Percentiles rank a stretch among this genome's conserved stretches.
Conservation (phyloP, 1,140 invertebrate species). For the Chrysoperla carnea region DNA sequence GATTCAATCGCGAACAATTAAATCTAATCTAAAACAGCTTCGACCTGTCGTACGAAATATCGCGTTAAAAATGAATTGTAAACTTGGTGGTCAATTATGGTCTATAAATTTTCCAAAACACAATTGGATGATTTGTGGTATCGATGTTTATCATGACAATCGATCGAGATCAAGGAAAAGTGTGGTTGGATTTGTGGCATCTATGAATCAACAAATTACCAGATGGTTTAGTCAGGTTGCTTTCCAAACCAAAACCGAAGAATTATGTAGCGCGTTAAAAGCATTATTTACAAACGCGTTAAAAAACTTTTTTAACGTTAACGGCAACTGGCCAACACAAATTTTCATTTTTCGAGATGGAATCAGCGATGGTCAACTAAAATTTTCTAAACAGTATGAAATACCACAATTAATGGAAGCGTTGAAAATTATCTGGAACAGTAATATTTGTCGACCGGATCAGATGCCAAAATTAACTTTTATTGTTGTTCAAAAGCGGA, state of each 20-base stretch:
- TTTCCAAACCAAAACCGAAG: conserved; percentile 50
- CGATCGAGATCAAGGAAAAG: conserved; percentile 7
- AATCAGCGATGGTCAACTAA: conserved; percentile 75
- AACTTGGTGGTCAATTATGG: conserved; percentile 88
- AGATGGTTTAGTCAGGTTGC: conserved; percentile 58
- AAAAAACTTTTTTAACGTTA: conserved; percentile 44
- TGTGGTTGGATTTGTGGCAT: conserved; percentile 52
- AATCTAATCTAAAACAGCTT: conserved; percentile 46
- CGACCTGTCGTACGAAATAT: conserved; percentile 76
- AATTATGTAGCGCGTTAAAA: conserved; percentile 59
- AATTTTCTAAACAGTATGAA: conserved; percentile 52
- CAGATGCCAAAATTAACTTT: conserved; percentile 42
- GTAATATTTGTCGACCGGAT: neutral
- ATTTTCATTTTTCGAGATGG: conserved; percentile 86
- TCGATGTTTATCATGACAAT: conserved; percentile 73
- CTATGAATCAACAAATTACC: conserved; percentile 54
- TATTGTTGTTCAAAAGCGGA: conserved; percentile 79
- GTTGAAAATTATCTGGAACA: too few species aligned
- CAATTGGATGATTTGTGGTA: conserved; percentile 70
- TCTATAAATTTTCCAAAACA: conserved; percentile 57
- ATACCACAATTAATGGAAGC: conserved; percentile 51
- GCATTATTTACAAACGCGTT: conserved; percentile 48
- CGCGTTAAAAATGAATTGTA: conserved; percentile 89
- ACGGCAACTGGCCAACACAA: conserved; percentile 48
- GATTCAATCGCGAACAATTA: conserved; percentile 52